A percentile compares a stretch with the other conserved stretches of the same genome.
phyloP scores from a whole-genome alignment of 2,888 invertebrate species.

The Hydrotaea cyrtoneurina region DNA sequence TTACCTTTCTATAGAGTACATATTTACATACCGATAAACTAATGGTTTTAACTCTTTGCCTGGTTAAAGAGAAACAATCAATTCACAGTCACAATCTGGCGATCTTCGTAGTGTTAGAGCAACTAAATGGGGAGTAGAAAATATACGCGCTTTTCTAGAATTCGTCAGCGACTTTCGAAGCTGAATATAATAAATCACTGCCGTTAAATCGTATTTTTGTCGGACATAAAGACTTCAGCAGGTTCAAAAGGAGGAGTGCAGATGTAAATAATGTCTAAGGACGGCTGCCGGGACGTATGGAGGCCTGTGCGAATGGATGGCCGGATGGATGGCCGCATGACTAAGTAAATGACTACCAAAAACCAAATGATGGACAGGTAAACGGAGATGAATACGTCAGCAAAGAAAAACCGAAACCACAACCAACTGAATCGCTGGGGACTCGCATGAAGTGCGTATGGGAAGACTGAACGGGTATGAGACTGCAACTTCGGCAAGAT shows the following conservation, averaged over 20 bases:
- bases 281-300: not conserved
- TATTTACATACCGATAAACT: too few species aligned
- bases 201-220: conserved; percentile 59
- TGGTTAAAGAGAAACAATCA: too few species aligned
- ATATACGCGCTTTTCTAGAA: conserved; percentile 9
- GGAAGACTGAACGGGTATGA: conserved; percentile 13
- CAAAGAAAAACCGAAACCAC: conserved; percentile 16
- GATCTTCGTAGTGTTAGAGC: not conserved
- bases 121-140: not conserved
- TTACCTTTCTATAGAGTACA: too few species aligned
- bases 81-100: not conserved
- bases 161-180: not conserved
- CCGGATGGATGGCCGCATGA: conserved; percentile 58
- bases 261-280: conserved; percentile 37
- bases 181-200: conserved; percentile 61
- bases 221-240: conserved; percentile 67
- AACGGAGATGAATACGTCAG: conserved; percentile 49
- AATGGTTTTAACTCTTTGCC: too few species aligned
- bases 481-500: conserved; percentile 53
- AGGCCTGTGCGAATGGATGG: conserved; percentile 23
- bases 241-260: conserved; percentile 50
- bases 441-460: conserved; percentile 35
- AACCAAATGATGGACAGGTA: conserved; percentile 63
- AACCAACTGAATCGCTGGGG: conserved; percentile 6
- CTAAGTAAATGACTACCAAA: conserved; percentile 67